phyloP scores from a whole-genome alignment of 2,797 vertebrate species.

The Pelodytes ibericus region DNA sequence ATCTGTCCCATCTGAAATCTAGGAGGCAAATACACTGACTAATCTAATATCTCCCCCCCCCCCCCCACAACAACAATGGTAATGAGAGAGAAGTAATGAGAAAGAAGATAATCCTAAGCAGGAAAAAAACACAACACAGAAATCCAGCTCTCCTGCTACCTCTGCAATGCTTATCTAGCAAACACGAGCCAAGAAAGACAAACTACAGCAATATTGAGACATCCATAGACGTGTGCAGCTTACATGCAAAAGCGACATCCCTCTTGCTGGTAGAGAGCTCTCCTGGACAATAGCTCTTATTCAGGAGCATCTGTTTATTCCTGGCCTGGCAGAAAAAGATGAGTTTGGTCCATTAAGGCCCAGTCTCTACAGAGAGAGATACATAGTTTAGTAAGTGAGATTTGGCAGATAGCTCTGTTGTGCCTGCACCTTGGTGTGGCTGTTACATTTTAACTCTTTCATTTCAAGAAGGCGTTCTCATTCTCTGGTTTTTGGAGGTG shows the following conservation, averaged over 20 bases:
- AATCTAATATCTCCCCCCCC: too few relatives aligned
- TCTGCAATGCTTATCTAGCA: not conserved
- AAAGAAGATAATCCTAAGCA: too few relatives aligned
- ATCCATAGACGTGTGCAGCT: not conserved
- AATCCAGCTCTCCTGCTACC: too few relatives aligned
- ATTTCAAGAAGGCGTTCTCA: too few relatives aligned
- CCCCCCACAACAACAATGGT: too few relatives aligned
- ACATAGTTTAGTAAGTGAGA: not conserved
- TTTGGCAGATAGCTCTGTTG: not conserved
- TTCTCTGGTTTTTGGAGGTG: too few relatives aligned
- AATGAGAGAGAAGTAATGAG: too few relatives aligned
- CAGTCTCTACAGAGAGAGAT: not conserved
- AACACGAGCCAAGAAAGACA: not conserved
- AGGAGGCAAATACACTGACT: too few relatives aligned
- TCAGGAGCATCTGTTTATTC: conserved; percentile 11
- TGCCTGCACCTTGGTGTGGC: not conserved
- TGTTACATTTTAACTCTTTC: not conserved
- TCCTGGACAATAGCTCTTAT: not conserved
- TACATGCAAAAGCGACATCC: not conserved
- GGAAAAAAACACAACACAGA: too few relatives aligned
- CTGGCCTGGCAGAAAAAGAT: conserved; percentile 18
- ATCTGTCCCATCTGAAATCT: too few relatives aligned
- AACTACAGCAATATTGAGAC: not conserved
- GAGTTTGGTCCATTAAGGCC: conserved; percentile 1
- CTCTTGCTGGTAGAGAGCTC: not conserved